These are phyloP conservation scores for Agelas oroides DNA, from an alignment of 37 sponge, comb jelly and placozoan genomes.

Conservation along the genomic window DNA sequence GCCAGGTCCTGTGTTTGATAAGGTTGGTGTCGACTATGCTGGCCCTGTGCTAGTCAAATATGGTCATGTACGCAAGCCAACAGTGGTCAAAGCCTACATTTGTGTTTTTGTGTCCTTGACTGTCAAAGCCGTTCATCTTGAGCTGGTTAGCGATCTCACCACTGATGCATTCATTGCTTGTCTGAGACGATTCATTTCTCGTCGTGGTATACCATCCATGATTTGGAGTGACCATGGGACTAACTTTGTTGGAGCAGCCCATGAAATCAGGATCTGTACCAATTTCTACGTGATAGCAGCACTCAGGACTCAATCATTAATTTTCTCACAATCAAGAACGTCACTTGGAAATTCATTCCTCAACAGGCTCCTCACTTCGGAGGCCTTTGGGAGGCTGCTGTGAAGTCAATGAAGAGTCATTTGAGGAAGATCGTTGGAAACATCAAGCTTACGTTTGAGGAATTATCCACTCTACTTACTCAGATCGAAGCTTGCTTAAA, in stretches of 20 bases:
- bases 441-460: constrained; percentile 33
- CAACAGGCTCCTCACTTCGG: constrained; percentile 27
- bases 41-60: constrained; percentile 45
- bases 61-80: constrained; percentile 28
- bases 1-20: constrained; percentile 24
- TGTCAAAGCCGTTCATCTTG: constrained; percentile 44
- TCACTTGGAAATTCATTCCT: constrained; percentile 46
- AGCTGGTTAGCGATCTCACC: constrained; percentile 30
- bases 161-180: constrained; percentile 26
- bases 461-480: constrained; percentile 21
- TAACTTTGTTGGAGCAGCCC: constrained; percentile 44
- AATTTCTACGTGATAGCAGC: constrained; percentile 1
- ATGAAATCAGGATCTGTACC: constrained; percentile 9
- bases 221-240: constrained; percentile 49
- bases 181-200: constrained; percentile 22
- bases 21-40: constrained; percentile 55
- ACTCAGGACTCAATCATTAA: constrained; percentile 2
- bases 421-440: constrained; percentile 4
- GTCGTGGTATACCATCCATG: constrained; percentile 15
- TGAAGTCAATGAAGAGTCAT: constrained; percentile 20
- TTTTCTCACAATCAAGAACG: background rate
- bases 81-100: constrained; percentile 39
- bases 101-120: constrained; percentile 54
- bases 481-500: constrained; percentile 44
- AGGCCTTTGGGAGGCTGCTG: constrained; percentile 48